These are phyloP conservation scores for Pipistrellus pygmaeus DNA, from an alignment of 2,797 vertebrate species.

Conservation along the genomic window DNA sequence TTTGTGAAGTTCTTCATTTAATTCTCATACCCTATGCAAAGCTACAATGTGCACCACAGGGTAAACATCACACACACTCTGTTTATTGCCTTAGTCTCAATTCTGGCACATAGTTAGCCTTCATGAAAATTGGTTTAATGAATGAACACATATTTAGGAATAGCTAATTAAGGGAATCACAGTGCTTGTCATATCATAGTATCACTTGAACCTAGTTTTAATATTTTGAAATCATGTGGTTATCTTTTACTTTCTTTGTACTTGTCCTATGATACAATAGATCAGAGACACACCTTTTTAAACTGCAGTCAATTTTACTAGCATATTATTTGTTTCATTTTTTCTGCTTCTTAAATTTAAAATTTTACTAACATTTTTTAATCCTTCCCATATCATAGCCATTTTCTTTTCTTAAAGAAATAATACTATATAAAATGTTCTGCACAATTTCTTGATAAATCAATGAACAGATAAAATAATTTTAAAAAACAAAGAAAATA, in stretches of 20 bases:
- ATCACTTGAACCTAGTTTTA: background rate
- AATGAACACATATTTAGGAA: background rate
- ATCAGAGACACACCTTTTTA: background rate
- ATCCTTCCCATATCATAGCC: background rate
- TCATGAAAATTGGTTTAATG: background rate
- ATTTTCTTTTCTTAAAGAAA: conserved; percentile 20
- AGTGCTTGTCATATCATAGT: background rate
- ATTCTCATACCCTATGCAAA: background rate
- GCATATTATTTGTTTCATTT: background rate
- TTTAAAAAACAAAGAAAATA: background rate
- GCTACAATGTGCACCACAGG: background rate
- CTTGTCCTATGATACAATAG: background rate
- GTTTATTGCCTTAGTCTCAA: background rate
- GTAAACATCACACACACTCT: background rate
- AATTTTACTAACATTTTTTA: background rate
- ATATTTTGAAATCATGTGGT: background rate
- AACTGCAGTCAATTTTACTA: background rate
- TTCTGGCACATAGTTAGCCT: background rate
- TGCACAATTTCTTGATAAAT: background rate
- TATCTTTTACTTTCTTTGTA: background rate
- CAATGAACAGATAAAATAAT: background rate
- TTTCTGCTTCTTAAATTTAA: conserved; percentile 24
- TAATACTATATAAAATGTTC: background rate
- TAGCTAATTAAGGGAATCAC: background rate
- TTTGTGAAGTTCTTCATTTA: background rate